Percentiles rank a stretch among this genome's conserved stretches.
These are phyloP conservation scores for Ormyrus labotus DNA, from an alignment of 2,888 invertebrate genomes.

Conservation along the genomic window DNA sequence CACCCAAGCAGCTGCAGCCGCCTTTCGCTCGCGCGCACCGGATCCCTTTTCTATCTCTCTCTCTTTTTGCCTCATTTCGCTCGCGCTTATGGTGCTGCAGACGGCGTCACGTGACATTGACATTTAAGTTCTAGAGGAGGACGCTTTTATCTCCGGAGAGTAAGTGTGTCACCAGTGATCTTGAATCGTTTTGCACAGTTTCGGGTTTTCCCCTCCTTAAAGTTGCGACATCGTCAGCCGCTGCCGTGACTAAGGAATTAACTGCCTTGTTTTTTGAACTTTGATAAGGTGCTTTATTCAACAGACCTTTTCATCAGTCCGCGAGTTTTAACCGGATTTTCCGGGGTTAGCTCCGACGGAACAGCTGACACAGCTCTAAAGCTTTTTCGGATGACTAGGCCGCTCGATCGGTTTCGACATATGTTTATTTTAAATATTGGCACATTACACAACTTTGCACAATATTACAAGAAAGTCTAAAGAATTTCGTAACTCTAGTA, in stretches of 20 bases:
- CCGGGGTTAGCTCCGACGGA: neutral
- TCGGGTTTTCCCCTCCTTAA: conserved; percentile 1
- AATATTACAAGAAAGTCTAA: conserved; percentile 43
- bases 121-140: conserved; percentile 35
- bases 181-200: neutral
- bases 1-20: conserved; percentile 7
- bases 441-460: conserved; percentile 56
- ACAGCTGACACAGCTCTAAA: conserved; percentile 34
- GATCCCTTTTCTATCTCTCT: neutral
- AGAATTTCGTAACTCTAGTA: conserved; percentile 24
- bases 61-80: neutral
- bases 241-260: neutral
- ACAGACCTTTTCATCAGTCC: neutral
- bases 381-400: conserved; percentile 22
- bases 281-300: conserved; percentile 10
- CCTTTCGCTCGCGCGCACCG: neutral
- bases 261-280: conserved; percentile 7
- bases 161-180: conserved; percentile 56
- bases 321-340: neutral
- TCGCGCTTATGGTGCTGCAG: conserved; percentile 24
- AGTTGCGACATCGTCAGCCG: neutral
- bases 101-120: conserved; percentile 59
- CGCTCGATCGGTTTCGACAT: conserved; percentile 56
- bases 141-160: conserved; percentile 42
- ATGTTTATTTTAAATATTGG: conserved; percentile 58